Evolutionary conservation across 2,113 vertebrate genomes (phyloP).

Genomic region (Enhydra lutris): DNA sequence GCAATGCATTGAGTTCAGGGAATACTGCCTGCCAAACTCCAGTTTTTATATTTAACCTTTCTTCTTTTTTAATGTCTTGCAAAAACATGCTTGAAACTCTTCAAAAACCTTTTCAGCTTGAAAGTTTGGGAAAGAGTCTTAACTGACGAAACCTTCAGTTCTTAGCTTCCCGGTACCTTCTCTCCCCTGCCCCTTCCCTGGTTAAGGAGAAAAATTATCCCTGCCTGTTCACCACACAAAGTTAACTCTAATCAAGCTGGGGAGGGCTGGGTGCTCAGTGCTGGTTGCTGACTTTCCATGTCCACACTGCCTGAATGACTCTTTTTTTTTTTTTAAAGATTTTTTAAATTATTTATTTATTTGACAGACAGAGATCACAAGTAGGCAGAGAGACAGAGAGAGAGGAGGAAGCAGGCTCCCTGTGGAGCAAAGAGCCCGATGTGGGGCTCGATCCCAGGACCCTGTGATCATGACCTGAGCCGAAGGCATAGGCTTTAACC

Average conservation of each 20-base stretch:
- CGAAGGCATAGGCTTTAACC: too few relatives aligned
- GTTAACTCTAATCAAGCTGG: background rate
- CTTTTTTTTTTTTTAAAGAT: too few relatives aligned
- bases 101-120: constrained; percentile 67
- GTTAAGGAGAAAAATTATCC: background rate
- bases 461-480: too few relatives aligned
- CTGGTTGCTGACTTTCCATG: background rate
- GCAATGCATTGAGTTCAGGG: constrained; percentile 73
- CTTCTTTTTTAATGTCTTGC: constrained; percentile 71
- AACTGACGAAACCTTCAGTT: constrained; percentile 3
- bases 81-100: constrained; percentile 73
- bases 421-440: too few relatives aligned
- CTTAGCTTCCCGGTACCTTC: background rate
- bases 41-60: constrained; percentile 75
- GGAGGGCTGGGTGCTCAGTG: background rate
- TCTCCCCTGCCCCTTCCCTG: background rate
- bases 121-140: constrained; percentile 64
- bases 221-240: background rate
- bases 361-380: too few relatives aligned
- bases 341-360: too few relatives aligned
- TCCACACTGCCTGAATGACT: background rate
- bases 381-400: too few relatives aligned
- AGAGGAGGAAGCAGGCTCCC: too few relatives aligned
- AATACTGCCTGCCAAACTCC: constrained; percentile 75
- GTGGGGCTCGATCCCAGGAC: too few relatives aligned